Evolutionary conservation across 2,113 vertebrate genomes (phyloP), one percentile per base, ranked within the genome.

Genomic region (Castor canadensis): DNA sequence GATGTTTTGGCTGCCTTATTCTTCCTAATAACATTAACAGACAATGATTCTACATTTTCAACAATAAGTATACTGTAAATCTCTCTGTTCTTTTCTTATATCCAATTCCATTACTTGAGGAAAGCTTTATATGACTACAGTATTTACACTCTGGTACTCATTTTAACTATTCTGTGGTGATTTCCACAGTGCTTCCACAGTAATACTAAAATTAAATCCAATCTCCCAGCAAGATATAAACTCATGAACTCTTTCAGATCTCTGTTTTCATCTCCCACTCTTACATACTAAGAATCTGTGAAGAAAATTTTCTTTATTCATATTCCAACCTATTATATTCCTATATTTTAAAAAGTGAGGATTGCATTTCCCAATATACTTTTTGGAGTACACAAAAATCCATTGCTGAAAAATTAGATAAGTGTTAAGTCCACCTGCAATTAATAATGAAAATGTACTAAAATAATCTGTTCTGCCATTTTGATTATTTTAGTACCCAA

Each of bases 131-230:
- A 49, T 40, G 87, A 73, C 91, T 17, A 64, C 16, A 86, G 2
- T 15, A 49, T 87, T 92, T n/a, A 95, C 85, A 6, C 24, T 84
- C 72, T 38, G 40, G 15, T 47, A 56, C 38, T 94, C 47, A 92
- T 80, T 93, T 79, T 60, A 88, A 62, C 85, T 97, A 11, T 72
- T 12, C 20, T 79, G 6, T 32, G 64, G 84, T 92, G 56, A 66
- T 30, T 72, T 54, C 11, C 60, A 73, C 13, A 67, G 38, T 56
- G 19, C 26, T 90, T 93, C 35, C 45, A 86, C 26, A 28, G n/a
- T 75, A 43, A 35, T 92, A 77, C 85, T 87, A 90, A 91, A 95
- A 76, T 79, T 83, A 95, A 94, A 92, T 72, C 0, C 22, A 87
- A 86, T 58, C 28, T 92, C n/a, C 13, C 20, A 82, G 7, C 1